Conservation (phyloP, 2,888 invertebrate species). For the Tenthredo livida region DNA sequence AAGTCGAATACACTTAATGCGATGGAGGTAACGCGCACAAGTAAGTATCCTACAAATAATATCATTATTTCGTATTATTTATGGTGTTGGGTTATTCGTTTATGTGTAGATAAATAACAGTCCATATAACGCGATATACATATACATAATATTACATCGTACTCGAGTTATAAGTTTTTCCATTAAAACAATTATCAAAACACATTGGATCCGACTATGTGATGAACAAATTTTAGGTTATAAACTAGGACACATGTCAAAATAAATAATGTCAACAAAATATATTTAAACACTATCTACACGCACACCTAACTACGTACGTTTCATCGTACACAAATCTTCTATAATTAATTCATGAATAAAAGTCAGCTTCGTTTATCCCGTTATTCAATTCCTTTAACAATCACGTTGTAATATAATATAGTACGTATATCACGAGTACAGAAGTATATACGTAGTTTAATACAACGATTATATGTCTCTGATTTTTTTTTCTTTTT, state of each 20-base stretch:
- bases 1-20: conserved; percentile 43
- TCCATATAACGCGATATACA: neutral
- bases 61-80: neutral
- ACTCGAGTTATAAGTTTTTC: neutral
- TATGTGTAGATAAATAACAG: neutral
- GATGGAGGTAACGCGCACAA: conserved; percentile 65
- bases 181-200: neutral
- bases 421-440: neutral
- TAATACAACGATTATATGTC: neutral
- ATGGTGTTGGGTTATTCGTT: neutral
- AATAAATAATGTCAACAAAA: conserved; percentile 52
- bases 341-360: neutral
- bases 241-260: conserved; percentile 51
- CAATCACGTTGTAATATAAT: neutral
- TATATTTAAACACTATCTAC: neutral
- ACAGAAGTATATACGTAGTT: neutral
- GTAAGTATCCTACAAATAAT: conserved; percentile 58
- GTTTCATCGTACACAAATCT: neutral
- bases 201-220: neutral
- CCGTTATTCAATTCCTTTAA: neutral
- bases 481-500: neutral
- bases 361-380: neutral
- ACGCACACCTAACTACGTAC: neutral
- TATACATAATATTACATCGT: neutral
- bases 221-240: conserved; percentile 51